Evolutionary conservation across 2,797 vertebrate species (phyloP), one percentile per base, ranked within the genome.

Genomic region (Geotrypetes seraphini): DNA sequence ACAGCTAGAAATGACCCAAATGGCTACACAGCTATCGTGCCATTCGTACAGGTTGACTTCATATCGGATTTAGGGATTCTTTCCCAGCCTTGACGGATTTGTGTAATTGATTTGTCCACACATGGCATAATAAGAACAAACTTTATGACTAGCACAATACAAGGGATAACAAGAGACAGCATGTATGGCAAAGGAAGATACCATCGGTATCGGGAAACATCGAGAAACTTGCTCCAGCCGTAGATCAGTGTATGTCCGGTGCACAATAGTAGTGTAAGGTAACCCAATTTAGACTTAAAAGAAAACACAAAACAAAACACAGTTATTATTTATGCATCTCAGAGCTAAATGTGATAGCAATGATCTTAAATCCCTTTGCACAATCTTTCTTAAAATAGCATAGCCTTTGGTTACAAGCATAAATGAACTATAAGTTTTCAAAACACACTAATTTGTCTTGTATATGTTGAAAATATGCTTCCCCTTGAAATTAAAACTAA

Each of bases 81-180:
- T 59, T 95, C 89, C 89, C 88, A 93, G 22, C 92, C 93, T 46
- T 91, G 89, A 6, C 84, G 80, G 43, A 97, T 93, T 36, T 35
- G 63, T 1, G 64, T 87, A 27, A 94, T 70, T 5, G 51, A 69
- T 18, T 52, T 77, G 62, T 94, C 85, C 29, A 96, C 24, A n/a
- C 90, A 96, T 0, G 92, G 90, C 12, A 85, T 50, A 47, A 92
- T 43, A n/a, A 96, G 73, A 35, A 94, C 48, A 12, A 76, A 50
- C 64, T 94, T 96, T 23, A 90, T 57, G 33, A 84, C 61, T 47
- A 96, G 48, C 25, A 92, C 84, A 5, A 73, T 43, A 5, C 86
- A 90, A 0, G 93, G 90, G 36, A 91, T 23, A 20, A 89, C 64
- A 26, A 95, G 84, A 3, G 78, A 71, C 12, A 95, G 50, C 48